Conservation (phyloP, 2,797 vertebrate genomes). For the Bradypodion pumilum region DNA sequence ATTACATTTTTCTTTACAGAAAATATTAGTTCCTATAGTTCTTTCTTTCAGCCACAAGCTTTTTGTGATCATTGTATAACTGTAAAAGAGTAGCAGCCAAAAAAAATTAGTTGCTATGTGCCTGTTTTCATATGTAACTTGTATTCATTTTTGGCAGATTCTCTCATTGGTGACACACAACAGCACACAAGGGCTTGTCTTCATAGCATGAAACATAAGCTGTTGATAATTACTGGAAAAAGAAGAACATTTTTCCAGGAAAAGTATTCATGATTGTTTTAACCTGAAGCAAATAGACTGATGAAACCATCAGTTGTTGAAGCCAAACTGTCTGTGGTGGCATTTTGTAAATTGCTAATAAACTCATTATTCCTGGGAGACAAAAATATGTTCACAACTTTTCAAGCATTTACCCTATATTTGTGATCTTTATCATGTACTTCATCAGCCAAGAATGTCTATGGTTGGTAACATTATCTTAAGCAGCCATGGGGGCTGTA, state of each 20-base stretch:
- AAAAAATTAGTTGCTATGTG: not conserved
- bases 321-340: not conserved
- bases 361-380: not conserved
- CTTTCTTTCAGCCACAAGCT: not conserved
- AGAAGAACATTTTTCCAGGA: not conserved
- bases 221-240: not conserved
- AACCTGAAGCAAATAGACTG: not conserved
- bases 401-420: not conserved
- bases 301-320: not conserved
- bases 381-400: not conserved
- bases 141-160: not conserved
- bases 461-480: no score
- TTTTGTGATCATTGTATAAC: not conserved
- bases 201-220: not conserved
- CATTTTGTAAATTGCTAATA: not conserved
- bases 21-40: not conserved
- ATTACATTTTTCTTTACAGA: not conserved
- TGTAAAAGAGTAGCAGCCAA: not conserved
- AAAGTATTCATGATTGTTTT: slow-evolving; percentile 1
- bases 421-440: not conserved
- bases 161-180: not conserved
- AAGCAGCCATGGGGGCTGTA: no score
- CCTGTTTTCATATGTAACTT: not conserved
- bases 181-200: not conserved
- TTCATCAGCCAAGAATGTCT: not conserved